Evolutionary conservation across 1,140 invertebrate genomes (phyloP).

Genomic region (Laupala kohalensis): DNA sequence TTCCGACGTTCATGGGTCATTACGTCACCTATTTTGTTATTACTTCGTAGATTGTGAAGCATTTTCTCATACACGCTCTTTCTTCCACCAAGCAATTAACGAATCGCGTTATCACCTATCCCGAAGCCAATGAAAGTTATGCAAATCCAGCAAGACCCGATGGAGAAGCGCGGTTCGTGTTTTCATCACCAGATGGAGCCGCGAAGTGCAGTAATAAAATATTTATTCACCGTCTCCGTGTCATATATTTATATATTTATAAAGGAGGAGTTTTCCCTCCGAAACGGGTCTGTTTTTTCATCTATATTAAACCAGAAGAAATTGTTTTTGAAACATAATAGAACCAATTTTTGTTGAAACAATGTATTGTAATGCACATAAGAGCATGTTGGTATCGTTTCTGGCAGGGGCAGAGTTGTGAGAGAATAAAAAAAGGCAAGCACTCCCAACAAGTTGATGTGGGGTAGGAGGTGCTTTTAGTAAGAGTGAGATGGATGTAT

Average conservation of each 20-base stretch:
- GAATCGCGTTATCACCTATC: neutral
- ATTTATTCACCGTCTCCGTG: neutral
- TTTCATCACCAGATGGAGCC: neutral
- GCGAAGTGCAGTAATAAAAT: neutral
- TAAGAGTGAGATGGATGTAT: constrained; percentile 9
- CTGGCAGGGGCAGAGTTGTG: too few relatives aligned
- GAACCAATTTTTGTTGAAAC: too few relatives aligned
- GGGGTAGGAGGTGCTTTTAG: constrained; percentile 2
- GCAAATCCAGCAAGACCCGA: neutral
- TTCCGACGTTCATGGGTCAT: too few relatives aligned
- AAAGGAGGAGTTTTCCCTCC: too few relatives aligned
- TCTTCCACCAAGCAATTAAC: neutral
- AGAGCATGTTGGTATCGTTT: too few relatives aligned
- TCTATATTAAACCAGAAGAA: too few relatives aligned
- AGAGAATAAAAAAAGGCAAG: neutral
- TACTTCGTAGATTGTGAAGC: too few relatives aligned
- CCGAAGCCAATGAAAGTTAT: neutral
- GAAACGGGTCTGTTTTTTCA: too few relatives aligned
- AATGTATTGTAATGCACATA: too few relatives aligned
- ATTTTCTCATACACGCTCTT: too few relatives aligned
- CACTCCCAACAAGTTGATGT: constrained; percentile 9
- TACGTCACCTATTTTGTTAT: too few relatives aligned
- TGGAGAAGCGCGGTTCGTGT: neutral
- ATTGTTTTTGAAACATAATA: too few relatives aligned
- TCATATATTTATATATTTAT: neutral